These are phyloP conservation scores for Sabellastarte sp. DNA, from an alignment of 2,888 invertebrate genomes.

Conservation along the genomic window DNA sequence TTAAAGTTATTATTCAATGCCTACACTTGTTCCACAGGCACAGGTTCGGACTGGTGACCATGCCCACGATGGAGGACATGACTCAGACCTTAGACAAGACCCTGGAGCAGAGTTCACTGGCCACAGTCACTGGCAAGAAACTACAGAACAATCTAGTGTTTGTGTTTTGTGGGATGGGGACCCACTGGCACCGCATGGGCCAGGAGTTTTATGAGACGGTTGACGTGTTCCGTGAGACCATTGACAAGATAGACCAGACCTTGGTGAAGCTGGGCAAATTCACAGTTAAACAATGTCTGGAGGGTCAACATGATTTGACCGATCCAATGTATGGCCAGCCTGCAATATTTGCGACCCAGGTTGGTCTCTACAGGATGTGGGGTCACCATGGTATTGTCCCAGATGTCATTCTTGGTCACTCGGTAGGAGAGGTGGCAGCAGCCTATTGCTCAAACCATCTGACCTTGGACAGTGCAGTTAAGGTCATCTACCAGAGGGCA, in stretches of 20 bases:
- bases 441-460: conserved; percentile 31
- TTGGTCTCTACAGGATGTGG: conserved; percentile 29
- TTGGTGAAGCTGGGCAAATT: conserved; percentile 24
- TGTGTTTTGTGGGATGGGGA: conserved; percentile 45
- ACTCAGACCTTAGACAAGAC: no score
- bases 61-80: no score
- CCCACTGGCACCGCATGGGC: conserved; percentile 43
- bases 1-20: no score
- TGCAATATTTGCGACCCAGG: conserved; percentile 36
- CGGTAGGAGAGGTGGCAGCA: conserved; percentile 38
- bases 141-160: conserved; percentile 30
- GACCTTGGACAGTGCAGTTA: conserved; percentile 32
- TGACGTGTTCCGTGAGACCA: conserved; percentile 26
- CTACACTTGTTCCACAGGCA: no score
- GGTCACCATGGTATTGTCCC: conserved; percentile 29
- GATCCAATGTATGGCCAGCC: conserved; percentile 34
- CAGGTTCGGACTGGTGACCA: no score
- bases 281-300: conserved; percentile 26
- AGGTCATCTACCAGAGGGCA: conserved; percentile 37
- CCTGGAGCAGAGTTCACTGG: no score
- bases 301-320: conserved; percentile 17
- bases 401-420: conserved; percentile 34
- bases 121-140: conserved; percentile 5
- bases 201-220: conserved; percentile 27
- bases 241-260: conserved; percentile 28